Evolutionary conservation across 1,140 invertebrate genomes (phyloP).

Genomic region (Drosophila virilis): DNA sequence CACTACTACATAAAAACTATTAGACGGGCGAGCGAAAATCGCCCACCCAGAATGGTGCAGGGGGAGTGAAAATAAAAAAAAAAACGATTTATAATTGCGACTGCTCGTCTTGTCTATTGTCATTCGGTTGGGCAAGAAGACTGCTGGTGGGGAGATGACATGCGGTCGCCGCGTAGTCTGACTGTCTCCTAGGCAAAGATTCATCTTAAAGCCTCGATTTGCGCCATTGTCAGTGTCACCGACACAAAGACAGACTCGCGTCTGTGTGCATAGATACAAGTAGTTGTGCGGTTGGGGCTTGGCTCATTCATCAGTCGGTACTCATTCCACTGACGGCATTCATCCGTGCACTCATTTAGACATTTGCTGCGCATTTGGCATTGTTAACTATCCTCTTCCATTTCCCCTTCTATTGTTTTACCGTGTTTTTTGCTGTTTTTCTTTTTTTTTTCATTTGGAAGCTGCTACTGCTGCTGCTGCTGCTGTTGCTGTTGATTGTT

Average conservation of each 20-base stretch:
- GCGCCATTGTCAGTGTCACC: slow-evolving; percentile 42
- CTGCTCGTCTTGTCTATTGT: slow-evolving; percentile 60
- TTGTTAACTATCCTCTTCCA: slow-evolving; percentile 53
- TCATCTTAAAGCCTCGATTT: slow-evolving; percentile 58
- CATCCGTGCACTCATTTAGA: slow-evolving; percentile 64
- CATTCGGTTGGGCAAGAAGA: slow-evolving; percentile 36
- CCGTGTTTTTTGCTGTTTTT: slow-evolving; percentile 10
- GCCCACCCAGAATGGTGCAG: too few species aligned
- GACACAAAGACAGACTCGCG: slow-evolving; percentile 15
- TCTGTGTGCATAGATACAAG: neutral
- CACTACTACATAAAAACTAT: slow-evolving; percentile 4
- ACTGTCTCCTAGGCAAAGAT: neutral
- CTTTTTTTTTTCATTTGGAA: slow-evolving; percentile 12
- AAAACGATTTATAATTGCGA: slow-evolving; percentile 42
- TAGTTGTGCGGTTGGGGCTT: neutral
- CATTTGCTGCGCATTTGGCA: slow-evolving; percentile 73
- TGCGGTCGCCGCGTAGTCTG: neutral
- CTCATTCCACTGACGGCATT: slow-evolving; percentile 24
- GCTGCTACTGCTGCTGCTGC: slow-evolving; percentile 40
- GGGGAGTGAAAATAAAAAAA: neutral
- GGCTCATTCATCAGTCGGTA: slow-evolving; percentile 43
- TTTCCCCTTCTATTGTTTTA: slow-evolving; percentile 20
- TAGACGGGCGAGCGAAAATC: neutral
- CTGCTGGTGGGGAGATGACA: too few species aligned
- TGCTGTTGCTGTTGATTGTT: slow-evolving; percentile 65